Base-by-base conservation (phyloP, 2,888 invertebrate genomes). In the Tiphia femorata region DNA sequence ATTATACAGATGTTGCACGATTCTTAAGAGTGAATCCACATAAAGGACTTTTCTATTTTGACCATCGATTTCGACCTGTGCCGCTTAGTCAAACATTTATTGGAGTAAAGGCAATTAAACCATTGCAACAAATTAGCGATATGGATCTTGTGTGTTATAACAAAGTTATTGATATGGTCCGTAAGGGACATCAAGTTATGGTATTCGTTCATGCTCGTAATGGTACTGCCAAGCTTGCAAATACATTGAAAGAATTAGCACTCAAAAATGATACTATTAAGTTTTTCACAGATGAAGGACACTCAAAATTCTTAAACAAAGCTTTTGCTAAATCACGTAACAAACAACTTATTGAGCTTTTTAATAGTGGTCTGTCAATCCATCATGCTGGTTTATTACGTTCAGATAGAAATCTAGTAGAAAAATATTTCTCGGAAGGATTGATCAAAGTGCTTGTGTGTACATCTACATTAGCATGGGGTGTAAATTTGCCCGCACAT, bases 381-480 rank as follows among this genome's bases (percentile, higher is more conserved):
- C 99, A 99, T 86, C 98, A 99, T 85, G 99, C 99, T 20, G 97
- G 98, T 4, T 92, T 98, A 91, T 81, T 95, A 49, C 88, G 98
- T 56, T 87, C 90, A 53, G 99, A 99, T 84, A 89, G 97, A 63
- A 89, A 91, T 76, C 85, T 95, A 84, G 92, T 95, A 0, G 98
- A 99, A 82, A 93, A 92, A 79, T 92, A 93, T 73, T 99, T 99
- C 79, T 85, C 91, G 0, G 92, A 93, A 49, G 98, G 98, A 14
- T 42, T 70, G 4, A 63, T 67, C 23, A 68, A 67, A 41, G 62
- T 64, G 0, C 85, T 99, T 1, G 94, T 97, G 6, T 98, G 98
- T 81, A 99, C 99, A 0, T 95, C 99, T 0, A 99, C 99, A 0
- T 86, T 99, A 23, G 99, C 99, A 20, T 99, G 99, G 99, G 99